Evolutionary conservation across 2,113 vertebrate species (phyloP).

Genomic region (Erythrocercus mccallii): DNA sequence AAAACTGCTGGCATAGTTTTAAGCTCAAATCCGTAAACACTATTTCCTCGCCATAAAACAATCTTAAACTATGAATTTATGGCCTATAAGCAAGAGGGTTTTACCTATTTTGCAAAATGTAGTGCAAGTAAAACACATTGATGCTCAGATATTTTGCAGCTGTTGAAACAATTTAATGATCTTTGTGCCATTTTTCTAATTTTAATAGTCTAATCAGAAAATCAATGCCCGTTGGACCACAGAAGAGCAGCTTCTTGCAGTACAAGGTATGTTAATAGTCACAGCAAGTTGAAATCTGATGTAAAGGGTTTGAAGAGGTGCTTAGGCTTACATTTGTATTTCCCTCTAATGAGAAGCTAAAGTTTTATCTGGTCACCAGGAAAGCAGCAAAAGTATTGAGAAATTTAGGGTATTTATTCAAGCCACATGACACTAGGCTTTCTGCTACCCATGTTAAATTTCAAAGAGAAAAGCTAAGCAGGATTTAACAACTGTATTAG

Average conservation of each 20-base stretch:
- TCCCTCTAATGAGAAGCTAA: background rate
- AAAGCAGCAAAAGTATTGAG: background rate
- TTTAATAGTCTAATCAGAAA: constrained; percentile 92
- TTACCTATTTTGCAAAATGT: background rate
- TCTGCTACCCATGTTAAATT: background rate
- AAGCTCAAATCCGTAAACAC: background rate
- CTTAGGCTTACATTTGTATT: background rate
- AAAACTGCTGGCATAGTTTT: background rate
- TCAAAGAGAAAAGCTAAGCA: background rate
- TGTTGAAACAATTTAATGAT: constrained; percentile 47
- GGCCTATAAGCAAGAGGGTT: background rate
- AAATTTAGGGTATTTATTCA: background rate
- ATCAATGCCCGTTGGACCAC: constrained; percentile 99
- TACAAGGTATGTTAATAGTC: constrained; percentile 88
- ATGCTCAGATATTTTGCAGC: background rate
- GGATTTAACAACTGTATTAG: background rate
- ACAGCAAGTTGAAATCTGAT: constrained; percentile 13
- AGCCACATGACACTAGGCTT: background rate
- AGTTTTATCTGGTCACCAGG: background rate
- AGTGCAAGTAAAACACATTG: background rate
- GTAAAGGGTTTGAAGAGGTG: background rate
- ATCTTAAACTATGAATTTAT: background rate
- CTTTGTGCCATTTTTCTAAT: constrained; percentile 76
- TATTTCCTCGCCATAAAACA: background rate
- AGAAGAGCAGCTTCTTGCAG: constrained; percentile 97